A percentile compares a stretch with the other conserved stretches of the same genome.
These are phyloP conservation scores for Lagopus muta DNA, from an alignment of 2,113 vertebrate genomes.

Conservation along the genomic window DNA sequence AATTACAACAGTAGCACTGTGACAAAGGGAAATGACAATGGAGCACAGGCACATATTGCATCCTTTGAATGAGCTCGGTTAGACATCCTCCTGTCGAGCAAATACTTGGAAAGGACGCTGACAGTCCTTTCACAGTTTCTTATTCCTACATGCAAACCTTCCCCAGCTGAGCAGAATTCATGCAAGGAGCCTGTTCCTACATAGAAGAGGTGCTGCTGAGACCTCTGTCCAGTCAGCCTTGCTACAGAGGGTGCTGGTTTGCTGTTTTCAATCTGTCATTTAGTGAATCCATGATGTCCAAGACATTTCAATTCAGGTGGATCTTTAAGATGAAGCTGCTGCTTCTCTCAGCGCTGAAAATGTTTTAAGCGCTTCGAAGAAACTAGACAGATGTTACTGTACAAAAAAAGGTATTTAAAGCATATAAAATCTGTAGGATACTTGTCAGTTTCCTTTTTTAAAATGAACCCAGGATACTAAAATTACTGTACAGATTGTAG, in stretches of 20 bases:
- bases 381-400: background rate
- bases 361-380: rapidly evolving
- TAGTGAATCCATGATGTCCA: rapidly evolving
- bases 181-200: background rate
- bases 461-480: background rate
- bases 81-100: constrained; percentile 24
- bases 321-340: background rate
- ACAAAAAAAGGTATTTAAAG: background rate
- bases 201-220: background rate
- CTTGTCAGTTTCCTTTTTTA: background rate
- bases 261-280: rapidly evolving
- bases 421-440: background rate
- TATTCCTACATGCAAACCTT: background rate
- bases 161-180: background rate
- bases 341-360: background rate
- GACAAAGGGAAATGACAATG: background rate
- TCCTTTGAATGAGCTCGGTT: background rate
- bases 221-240: background rate
- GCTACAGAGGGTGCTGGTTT: background rate
- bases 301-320: background rate
- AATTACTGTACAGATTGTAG: background rate
- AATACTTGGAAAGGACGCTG: background rate
- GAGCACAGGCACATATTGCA: background rate
- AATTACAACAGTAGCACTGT: background rate
- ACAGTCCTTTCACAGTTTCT: background rate